Evolutionary conservation across 2,797 vertebrate species (phyloP).

Genomic region (Ammospiza maritima): DNA sequence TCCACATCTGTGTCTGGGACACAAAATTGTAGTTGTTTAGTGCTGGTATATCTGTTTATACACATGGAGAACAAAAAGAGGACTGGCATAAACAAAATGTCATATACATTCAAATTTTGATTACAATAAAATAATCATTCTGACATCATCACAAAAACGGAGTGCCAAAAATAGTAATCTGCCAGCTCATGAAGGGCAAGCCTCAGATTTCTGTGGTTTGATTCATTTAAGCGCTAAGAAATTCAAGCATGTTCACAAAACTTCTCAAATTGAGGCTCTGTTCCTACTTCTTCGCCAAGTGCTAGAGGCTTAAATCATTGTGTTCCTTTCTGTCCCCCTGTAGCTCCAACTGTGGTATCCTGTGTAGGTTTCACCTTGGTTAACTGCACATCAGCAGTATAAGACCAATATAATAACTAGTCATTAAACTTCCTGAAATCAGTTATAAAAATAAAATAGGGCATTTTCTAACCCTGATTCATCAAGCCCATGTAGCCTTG

Average conservation of each 20-base stretch:
- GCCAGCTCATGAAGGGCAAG: conserved; percentile 54
- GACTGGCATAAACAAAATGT: conserved; percentile 75
- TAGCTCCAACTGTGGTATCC: background rate
- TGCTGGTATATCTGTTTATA: conserved; percentile 72
- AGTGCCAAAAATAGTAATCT: conserved; percentile 47
- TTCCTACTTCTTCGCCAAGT: background rate
- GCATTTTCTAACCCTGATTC: background rate
- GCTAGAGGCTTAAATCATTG: background rate
- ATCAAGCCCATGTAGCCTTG: background rate
- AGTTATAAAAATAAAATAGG: background rate
- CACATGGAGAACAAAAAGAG: conserved; percentile 72
- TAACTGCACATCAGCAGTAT: background rate
- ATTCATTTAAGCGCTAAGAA: conserved; percentile 24
- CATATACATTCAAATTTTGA: conserved; percentile 73
- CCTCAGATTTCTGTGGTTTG: conserved; percentile 43
- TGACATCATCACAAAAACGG: conserved; percentile 58
- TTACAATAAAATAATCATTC: conserved; percentile 70
- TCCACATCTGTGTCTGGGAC: conserved; percentile 70
- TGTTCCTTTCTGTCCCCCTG: background rate
- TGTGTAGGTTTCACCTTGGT: background rate
- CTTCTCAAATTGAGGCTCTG: background rate
- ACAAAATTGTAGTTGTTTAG: conserved; percentile 69
- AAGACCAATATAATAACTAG: background rate
- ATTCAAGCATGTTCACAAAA: background rate
- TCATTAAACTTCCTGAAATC: background rate